phyloP scores from a whole-genome alignment of 1,140 invertebrate species.

The Leptestheria dahalacensis region DNA sequence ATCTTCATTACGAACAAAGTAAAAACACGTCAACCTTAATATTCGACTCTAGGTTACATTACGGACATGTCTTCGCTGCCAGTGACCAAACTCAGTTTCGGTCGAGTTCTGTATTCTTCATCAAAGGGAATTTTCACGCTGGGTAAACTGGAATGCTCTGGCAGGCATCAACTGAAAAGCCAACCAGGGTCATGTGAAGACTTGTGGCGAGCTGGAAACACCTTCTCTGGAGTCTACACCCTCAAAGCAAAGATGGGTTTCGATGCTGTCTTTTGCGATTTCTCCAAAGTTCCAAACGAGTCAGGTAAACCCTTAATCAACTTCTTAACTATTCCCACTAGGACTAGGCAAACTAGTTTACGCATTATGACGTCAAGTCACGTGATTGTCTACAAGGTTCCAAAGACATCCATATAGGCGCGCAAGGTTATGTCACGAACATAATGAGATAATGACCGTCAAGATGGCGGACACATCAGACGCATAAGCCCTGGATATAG shows the following conservation, averaged over 20 bases:
- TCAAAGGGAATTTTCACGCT: not conserved
- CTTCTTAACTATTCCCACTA: no score
- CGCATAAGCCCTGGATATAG: no score
- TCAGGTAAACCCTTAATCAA: no score
- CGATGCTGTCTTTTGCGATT: not conserved
- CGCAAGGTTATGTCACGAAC: no score
- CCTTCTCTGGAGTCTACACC: not conserved
- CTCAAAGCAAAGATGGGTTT: not conserved
- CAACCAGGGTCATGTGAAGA: not conserved
- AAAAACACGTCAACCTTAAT: not conserved
- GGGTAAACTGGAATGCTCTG: not conserved
- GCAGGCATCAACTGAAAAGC: not conserved
- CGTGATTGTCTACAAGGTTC: no score
- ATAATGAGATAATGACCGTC: no score
- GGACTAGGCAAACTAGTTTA: no score
- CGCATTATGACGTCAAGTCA: no score
- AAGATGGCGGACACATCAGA: no score
- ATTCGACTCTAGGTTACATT: not conserved
- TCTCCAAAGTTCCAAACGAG: not conserved
- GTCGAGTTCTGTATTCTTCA: not conserved
- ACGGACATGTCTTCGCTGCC: constrained; percentile 2
- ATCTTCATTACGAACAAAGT: not conserved
- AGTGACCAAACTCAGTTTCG: not conserved
- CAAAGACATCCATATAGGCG: no score
- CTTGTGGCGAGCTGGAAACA: not conserved